Conservation (phyloP, 2,888 invertebrate genomes). For the Listrodromus nycthemerus region DNA sequence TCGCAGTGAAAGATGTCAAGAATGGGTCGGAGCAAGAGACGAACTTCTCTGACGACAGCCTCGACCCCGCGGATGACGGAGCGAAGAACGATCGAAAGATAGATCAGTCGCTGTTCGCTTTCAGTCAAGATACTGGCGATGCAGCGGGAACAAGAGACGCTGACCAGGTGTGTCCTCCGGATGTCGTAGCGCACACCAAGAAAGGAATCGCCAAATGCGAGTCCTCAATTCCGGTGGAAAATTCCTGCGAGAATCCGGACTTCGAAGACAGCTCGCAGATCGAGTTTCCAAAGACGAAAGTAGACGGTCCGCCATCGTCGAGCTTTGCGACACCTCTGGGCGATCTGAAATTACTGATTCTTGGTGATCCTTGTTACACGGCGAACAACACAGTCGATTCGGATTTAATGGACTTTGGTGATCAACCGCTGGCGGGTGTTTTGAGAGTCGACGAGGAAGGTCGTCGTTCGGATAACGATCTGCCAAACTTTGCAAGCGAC, state of each 20-base stretch:
- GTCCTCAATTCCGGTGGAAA: conserved; percentile 21
- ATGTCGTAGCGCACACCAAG: conserved; percentile 78
- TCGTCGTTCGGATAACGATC: conserved; percentile 34
- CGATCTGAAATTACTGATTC: conserved; percentile 73
- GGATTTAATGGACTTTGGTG: conserved; percentile 26
- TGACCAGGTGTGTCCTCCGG: conserved; percentile 75
- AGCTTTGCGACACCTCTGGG: conserved; percentile 61
- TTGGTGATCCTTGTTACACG: conserved; percentile 65
- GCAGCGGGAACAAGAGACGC: conserved; percentile 28
- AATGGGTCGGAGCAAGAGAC: conserved; percentile 69
- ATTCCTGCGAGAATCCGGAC: conserved; percentile 56
- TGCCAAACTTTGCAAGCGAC: conserved; percentile 38
- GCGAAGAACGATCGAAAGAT: conserved; percentile 22
- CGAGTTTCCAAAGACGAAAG: conserved; percentile 72
- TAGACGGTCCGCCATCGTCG: conserved; percentile 8
- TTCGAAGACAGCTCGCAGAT: conserved; percentile 71
- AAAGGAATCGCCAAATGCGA: conserved; percentile 59
- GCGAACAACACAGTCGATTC: conserved; percentile 42
- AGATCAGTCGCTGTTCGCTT: conserved; percentile 24
- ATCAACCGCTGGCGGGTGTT: conserved; percentile 33
- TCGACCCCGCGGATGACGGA: conserved; percentile 71
- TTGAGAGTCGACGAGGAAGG: conserved; percentile 43
- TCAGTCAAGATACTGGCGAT: conserved; percentile 44
- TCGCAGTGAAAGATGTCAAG: conserved; percentile 41
- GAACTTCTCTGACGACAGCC: conserved; percentile 78